A percentile compares a stretch with the other conserved stretches of the same genome.
phyloP scores from a whole-genome alignment of 2,888 invertebrate species.

The Serripes groenlandicus region DNA sequence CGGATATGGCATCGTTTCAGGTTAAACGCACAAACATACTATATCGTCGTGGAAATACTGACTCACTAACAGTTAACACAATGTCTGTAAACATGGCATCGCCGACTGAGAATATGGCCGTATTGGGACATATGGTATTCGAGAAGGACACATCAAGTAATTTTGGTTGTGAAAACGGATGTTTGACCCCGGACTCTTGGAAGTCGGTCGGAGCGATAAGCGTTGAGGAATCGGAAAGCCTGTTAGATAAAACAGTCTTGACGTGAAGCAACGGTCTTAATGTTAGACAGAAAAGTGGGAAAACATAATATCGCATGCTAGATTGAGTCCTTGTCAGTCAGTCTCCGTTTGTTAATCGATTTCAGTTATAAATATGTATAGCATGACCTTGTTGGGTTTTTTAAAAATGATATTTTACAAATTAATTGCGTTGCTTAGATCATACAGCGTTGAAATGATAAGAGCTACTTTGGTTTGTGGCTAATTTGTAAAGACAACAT shows the following conservation, averaged over 20 bases:
- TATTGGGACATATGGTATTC: neutral
- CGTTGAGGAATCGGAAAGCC: conserved; percentile 30
- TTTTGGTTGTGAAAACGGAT: conserved; percentile 18
- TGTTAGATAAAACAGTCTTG: neutral
- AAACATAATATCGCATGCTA: too few relatives aligned
- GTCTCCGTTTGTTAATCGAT: neutral
- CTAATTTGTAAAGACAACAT: too few relatives aligned
- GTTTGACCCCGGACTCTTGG: conserved; percentile 44
- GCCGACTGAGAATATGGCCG: neutral
- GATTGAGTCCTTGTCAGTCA: neutral
- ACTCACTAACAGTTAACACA: neutral
- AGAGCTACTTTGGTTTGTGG: too few relatives aligned
- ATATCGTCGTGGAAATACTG: conserved; percentile 12
- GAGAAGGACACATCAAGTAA: conserved; percentile 17
- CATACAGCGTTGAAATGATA: too few relatives aligned
- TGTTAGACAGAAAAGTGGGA: too few relatives aligned
- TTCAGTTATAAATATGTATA: too few relatives aligned
- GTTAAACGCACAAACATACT: conserved; percentile 18
- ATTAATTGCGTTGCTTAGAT: too few relatives aligned
- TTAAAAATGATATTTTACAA: too few relatives aligned
- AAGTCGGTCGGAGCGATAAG: conserved; percentile 28
- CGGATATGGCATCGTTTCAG: conserved; percentile 28
- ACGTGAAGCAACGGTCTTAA: neutral
- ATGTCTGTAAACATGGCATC: neutral
- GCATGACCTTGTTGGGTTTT: too few relatives aligned